These are phyloP conservation scores for Zootermopsis nevadensis DNA, from an alignment of 2,888 invertebrate genomes.

Conservation along the genomic window DNA sequence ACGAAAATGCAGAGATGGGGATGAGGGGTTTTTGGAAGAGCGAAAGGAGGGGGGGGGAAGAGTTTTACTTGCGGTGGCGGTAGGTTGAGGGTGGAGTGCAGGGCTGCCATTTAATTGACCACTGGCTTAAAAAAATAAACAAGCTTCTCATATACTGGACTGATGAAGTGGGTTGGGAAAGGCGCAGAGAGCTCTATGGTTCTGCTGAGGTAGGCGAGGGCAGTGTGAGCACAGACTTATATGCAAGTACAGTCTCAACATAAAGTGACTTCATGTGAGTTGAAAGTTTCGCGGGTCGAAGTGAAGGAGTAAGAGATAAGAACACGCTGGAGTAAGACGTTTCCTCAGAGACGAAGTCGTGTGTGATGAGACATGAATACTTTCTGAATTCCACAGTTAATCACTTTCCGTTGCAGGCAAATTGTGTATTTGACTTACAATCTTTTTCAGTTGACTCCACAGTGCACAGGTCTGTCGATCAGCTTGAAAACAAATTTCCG, in stretches of 20 bases:
- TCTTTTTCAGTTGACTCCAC: no score
- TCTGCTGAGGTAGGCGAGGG: neutral
- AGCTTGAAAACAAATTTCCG: no score
- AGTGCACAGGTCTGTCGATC: no score
- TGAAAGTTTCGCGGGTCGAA: no score
- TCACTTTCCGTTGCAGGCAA: no score
- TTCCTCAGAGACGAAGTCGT: no score
- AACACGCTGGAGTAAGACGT: no score
- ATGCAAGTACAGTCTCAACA: neutral
- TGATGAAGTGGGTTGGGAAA: conserved; percentile 48
- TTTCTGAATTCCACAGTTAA: no score
- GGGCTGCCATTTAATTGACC: conserved; percentile 48
- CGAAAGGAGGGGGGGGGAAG: neutral
- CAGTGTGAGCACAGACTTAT: neutral
- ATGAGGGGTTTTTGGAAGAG: conserved; percentile 16
- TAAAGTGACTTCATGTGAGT: no score
- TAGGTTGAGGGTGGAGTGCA: conserved; percentile 17
- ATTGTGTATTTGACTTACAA: no score
- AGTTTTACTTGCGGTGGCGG: conserved; percentile 46
- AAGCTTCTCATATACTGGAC: conserved; percentile 48
- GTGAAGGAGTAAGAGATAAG: no score
- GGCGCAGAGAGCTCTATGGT: conserved; percentile 16
- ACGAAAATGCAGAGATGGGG: conserved; percentile 23
- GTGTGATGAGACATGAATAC: no score
- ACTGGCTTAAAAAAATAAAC: conserved; percentile 51